Evolutionary conservation across 2,888 invertebrate genomes (phyloP), one percentile per base, ranked within the genome.

Genomic region (Leucophora obtusa): DNA sequence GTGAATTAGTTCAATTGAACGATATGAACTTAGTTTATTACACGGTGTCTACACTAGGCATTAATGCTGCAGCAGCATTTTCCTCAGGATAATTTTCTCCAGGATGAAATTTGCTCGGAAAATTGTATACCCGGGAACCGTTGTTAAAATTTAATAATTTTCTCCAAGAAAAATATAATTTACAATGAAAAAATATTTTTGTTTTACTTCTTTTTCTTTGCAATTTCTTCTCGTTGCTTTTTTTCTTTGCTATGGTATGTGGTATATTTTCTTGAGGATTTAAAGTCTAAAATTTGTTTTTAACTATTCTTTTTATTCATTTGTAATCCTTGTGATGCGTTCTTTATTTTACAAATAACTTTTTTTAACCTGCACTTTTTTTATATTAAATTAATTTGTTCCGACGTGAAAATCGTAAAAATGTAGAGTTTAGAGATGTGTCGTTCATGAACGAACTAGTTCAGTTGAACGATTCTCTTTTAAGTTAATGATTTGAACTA

Each of bases 331-430:
- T 33, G 60, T 43, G 43, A 35, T 68, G 38, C 21, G 18, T 68
- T 62, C n/a, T 51, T 38, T 58, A n/a, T 68, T 14, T 62, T 74
- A 28, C 2, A 66, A 69, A 79, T 21, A 17, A 60, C 17, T 70
- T 75, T 66, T 69, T 63, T 43, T 24, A 79, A 71, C 71, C 74
- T 79, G 71, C 75, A 62, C 71, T 75, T 69, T 76, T 71, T 71
- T 66, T 59, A 51, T 66, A 53, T 75, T 71, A 72, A 75, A 68
- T 72, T 76, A 80, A 76, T 80, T 80, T 76, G 72, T 63, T 72
- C 75, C 68, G 80, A 68, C 79, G 79, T 79, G 75, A 80, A 75
- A 79, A 75, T 71, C 43, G 71, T 80, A 80, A 68, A 78, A 75
- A 80, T 28, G 72, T 68, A 73, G 71, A 24, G 5, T 3, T 2